Evolutionary conservation across 2,113 vertebrate genomes (phyloP).

Genomic region (Romanogobio albipinnatus): DNA sequence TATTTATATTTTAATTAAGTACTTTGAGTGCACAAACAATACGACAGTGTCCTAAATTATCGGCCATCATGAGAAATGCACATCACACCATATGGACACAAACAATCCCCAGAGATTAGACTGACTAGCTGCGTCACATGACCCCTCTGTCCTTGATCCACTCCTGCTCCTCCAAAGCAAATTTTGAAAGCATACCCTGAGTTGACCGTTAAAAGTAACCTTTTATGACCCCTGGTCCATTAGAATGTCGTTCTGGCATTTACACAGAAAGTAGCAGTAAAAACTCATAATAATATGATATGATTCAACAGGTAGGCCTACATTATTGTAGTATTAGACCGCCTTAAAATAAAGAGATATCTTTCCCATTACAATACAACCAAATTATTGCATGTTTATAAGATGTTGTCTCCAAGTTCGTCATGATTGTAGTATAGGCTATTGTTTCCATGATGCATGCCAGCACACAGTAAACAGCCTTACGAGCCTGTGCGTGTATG

Average conservation of each 20-base stretch:
- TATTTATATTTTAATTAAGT: background rate
- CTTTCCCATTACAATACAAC: background rate
- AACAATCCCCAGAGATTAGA: conserved; percentile 78
- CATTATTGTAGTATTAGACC: background rate
- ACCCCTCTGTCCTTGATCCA: conserved; percentile 56
- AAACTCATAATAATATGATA: background rate
- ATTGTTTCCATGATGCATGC: conserved; percentile 4
- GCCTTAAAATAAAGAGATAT: background rate
- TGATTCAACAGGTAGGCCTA: background rate
- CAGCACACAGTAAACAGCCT: background rate
- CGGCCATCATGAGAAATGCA: conserved; percentile 23
- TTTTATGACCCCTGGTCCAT: background rate
- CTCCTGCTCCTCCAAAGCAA: conserved; percentile 28
- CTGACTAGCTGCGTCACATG: conserved; percentile 67
- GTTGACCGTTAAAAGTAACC: background rate
- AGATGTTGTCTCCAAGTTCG: background rate
- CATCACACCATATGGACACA: conserved; percentile 73
- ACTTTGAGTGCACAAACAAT: background rate
- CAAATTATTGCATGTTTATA: background rate
- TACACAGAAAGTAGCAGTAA: background rate
- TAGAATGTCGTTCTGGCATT: background rate
- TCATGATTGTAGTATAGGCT: background rate
- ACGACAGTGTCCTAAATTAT: background rate
- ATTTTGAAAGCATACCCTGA: conserved; percentile 1
- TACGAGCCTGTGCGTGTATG: background rate